Evolutionary conservation across 2,113 vertebrate genomes (phyloP).

Genomic region (Pluvialis apricaria): DNA sequence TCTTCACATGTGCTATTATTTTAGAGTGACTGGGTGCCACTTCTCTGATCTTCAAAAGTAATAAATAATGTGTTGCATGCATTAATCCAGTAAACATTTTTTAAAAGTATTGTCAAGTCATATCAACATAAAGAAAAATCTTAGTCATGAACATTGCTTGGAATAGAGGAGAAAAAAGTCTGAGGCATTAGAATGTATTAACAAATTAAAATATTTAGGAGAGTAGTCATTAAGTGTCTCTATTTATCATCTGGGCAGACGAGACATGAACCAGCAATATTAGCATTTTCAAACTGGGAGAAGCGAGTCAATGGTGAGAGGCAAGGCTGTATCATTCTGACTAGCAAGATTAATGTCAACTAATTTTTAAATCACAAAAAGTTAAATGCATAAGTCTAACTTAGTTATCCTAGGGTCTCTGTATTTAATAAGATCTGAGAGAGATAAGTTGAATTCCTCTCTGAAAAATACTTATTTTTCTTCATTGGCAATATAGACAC

Average conservation of each 20-base stretch:
- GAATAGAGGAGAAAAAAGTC: background rate
- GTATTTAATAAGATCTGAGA: background rate
- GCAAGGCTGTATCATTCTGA: background rate
- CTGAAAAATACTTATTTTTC: background rate
- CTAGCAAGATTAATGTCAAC: background rate
- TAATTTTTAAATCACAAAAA: background rate
- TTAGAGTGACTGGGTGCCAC: background rate
- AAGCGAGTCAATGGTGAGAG: background rate
- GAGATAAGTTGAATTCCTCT: background rate
- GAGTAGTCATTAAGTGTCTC: background rate
- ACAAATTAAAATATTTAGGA: background rate
- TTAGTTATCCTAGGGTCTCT: background rate
- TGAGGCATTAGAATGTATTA: background rate
- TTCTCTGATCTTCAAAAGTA: background rate
- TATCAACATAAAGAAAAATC: background rate
- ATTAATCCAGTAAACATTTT: background rate
- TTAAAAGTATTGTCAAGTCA: background rate
- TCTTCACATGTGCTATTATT: background rate
- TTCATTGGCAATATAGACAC: background rate
- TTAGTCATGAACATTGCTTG: background rate
- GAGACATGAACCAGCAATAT: background rate
- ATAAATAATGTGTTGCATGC: background rate
- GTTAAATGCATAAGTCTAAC: background rate
- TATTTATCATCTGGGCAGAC: background rate
- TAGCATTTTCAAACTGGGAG: background rate